phyloP scores from a whole-genome alignment of 2,888 invertebrate species.

The Agrotis exclamationis region DNA sequence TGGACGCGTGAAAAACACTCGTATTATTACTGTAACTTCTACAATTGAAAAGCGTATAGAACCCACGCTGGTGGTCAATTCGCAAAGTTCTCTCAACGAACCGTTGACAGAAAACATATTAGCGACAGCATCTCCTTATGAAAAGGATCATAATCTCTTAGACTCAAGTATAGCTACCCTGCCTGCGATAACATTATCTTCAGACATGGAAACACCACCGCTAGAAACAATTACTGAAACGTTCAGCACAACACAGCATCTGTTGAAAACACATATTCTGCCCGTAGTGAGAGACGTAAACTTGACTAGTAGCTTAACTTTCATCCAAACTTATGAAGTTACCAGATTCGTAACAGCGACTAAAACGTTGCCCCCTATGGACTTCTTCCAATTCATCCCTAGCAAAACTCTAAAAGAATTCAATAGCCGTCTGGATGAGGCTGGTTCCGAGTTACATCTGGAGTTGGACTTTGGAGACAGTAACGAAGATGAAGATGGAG shows the following conservation, averaged over 20 bases:
- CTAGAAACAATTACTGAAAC: constrained; percentile 97
- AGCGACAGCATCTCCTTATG: constrained; percentile 94
- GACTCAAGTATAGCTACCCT: constrained; percentile 96
- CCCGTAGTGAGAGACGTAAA: constrained; percentile 95
- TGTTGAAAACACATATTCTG: constrained; percentile 97
- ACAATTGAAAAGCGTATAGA: constrained; percentile 95
- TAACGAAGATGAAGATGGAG: constrained; percentile 92
- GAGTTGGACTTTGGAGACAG: constrained; percentile 97
- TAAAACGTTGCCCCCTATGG: constrained; percentile 97
- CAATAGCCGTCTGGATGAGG: constrained; percentile 96
- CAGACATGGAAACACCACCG: constrained; percentile 96
- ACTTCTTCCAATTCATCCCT: constrained; percentile 96
- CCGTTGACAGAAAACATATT: constrained; percentile 97
- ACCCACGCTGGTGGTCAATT: constrained; percentile 88
- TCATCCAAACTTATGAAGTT: constrained; percentile 97
- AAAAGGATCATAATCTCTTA: constrained; percentile 92
- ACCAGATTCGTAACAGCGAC: constrained; percentile 97
- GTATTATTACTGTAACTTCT: constrained; percentile 96
- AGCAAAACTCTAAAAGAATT: constrained; percentile 97
- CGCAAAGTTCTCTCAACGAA: constrained; percentile 93
- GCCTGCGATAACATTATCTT: constrained; percentile 94
- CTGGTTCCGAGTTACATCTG: constrained; percentile 96
- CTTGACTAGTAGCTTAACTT: constrained; percentile 94
- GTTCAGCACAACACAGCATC: constrained; percentile 97
- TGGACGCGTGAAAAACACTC: constrained; percentile 96